Percentiles rank a stretch among this genome's conserved stretches.
Evolutionary conservation across 2,888 invertebrate species (phyloP).

Genomic region (Melolontha melolontha): DNA sequence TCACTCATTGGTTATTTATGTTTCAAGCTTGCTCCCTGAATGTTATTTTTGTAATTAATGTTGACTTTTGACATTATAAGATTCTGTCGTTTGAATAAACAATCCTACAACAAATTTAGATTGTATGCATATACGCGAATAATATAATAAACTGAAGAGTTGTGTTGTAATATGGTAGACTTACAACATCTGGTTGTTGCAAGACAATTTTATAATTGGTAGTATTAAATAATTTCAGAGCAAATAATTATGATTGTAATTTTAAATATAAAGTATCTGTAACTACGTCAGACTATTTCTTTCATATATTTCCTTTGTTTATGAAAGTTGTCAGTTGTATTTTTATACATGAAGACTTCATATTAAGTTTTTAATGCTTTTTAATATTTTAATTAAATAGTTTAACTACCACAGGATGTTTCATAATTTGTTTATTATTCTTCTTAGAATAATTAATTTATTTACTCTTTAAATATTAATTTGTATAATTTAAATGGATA

Average conservation of each 20-base stretch:
- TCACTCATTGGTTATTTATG: constrained; percentile 21
- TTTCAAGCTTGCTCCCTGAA: neutral
- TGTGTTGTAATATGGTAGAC: neutral
- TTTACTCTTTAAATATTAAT: no score
- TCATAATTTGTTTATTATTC: no score
- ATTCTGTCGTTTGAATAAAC: neutral
- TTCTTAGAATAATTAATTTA: no score
- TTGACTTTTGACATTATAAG: constrained; percentile 8
- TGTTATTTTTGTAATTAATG: constrained; percentile 21
- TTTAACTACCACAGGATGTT: no score
- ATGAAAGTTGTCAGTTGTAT: no score
- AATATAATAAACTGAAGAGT: neutral
- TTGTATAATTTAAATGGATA: no score
- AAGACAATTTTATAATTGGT: constrained; percentile 18
- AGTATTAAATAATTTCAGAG: constrained; percentile 26
- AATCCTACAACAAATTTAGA: constrained; percentile 1
- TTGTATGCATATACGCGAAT: neutral
- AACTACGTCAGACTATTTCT: no score
- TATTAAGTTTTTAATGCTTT: no score
- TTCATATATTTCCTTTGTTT: no score
- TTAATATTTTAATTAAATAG: no score
- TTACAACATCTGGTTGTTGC: constrained; percentile 26
- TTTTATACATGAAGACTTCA: no score
- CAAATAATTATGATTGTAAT: constrained; percentile 11
- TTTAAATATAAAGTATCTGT: neutral